A percentile compares a stretch with the other conserved stretches of the same genome.
phyloP scores from a whole-genome alignment of 2,113 vertebrate genomes.

The Atlantisia rogersi region DNA sequence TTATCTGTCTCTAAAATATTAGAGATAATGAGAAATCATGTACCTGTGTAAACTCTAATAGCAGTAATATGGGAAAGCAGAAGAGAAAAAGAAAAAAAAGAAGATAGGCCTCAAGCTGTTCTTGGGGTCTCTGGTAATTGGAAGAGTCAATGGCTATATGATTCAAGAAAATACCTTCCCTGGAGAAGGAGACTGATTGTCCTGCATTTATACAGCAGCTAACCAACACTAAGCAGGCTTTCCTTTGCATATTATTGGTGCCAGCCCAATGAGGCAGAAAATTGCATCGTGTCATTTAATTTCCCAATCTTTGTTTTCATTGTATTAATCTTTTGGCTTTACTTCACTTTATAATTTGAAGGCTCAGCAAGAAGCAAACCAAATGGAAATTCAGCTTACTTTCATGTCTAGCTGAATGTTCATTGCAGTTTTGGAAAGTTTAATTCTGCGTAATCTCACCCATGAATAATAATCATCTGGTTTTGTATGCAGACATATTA shows the following conservation, averaged over 20 bases:
- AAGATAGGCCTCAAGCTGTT: slow-evolving; percentile 51
- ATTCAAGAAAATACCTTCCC: slow-evolving; percentile 82
- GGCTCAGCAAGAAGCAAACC: slow-evolving; percentile 90
- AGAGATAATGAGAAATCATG: slow-evolving; percentile 71
- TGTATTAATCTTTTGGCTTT: slow-evolving; percentile 95
- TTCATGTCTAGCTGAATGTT: slow-evolving; percentile 77
- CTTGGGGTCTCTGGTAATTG: slow-evolving; percentile 75
- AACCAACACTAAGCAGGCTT: slow-evolving; percentile 80
- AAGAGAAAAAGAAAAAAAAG: slow-evolving; percentile 7
- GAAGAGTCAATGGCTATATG: slow-evolving; percentile 80
- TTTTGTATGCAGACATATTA: slow-evolving; percentile 77
- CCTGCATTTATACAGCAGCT: slow-evolving; percentile 77
- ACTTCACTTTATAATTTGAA: slow-evolving; percentile 92
- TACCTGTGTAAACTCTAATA: slow-evolving; percentile 77
- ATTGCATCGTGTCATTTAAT: slow-evolving; percentile 96
- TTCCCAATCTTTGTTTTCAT: slow-evolving; percentile 94
- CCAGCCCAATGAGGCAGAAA: slow-evolving; percentile 91
- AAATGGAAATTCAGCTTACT: slow-evolving; percentile 86
- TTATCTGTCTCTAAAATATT: slow-evolving; percentile 74
- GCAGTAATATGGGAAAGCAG: slow-evolving; percentile 35
- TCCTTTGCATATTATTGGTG: slow-evolving; percentile 84
- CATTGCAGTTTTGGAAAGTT: slow-evolving; percentile 76
- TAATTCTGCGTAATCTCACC: slow-evolving; percentile 80
- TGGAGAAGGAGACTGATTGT: slow-evolving; percentile 79
- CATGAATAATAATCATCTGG: slow-evolving; percentile 82